Conservation (phyloP, 2,113 vertebrate species). For the Elanus axillaris region DNA sequence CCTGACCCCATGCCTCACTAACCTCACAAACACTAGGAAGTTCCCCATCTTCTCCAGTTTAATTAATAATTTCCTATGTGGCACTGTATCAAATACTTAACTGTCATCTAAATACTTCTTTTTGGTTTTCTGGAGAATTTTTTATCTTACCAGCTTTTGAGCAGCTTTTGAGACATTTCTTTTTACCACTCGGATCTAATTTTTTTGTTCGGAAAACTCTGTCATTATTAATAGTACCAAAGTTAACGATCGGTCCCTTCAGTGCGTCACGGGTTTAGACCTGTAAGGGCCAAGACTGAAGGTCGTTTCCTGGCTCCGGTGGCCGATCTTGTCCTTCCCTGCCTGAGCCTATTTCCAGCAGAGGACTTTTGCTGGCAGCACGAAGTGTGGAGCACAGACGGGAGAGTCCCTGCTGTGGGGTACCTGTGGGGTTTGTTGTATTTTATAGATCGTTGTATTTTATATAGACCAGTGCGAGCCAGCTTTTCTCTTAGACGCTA, state of each 20-base stretch:
- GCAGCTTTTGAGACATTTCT: background rate
- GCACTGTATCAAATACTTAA: background rate
- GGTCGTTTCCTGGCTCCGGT: fast-evolving
- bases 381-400: background rate
- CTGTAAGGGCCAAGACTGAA: background rate
- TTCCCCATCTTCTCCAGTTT: background rate
- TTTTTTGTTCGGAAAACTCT: background rate
- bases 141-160: background rate
- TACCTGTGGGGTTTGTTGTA: background rate
- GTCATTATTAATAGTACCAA: background rate
- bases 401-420: background rate
- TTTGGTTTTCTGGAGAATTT: background rate
- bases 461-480: background rate
- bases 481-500: fast-evolving
- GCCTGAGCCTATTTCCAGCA: background rate
- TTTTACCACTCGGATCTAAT: background rate
- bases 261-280: background rate
- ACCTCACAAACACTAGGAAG: background rate
- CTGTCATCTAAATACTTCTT: background rate
- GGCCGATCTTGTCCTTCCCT: background rate
- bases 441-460: background rate
- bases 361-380: background rate
- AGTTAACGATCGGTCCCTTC: background rate
- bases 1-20: background rate
- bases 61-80: background rate